A percentile compares a stretch with the other conserved stretches of the same genome.
Evolutionary conservation across 2,113 vertebrate genomes (phyloP).

Genomic region (Podarcis cretensis): DNA sequence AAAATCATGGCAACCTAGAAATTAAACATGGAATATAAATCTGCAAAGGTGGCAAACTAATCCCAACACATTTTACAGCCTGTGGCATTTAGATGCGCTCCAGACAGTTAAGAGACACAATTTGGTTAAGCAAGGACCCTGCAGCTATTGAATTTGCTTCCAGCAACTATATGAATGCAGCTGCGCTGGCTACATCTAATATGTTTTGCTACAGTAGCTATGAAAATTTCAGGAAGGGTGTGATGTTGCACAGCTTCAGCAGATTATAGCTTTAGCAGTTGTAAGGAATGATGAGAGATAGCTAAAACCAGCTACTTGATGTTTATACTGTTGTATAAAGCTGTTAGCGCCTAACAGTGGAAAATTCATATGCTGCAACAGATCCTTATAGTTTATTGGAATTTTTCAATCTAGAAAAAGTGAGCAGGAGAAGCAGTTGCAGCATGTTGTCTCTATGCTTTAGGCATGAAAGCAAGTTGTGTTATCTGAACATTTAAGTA

Average conservation of each 20-base stretch:
- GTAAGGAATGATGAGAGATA: constrained; percentile 29
- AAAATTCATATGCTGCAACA: constrained; percentile 31
- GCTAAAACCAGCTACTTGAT: constrained; percentile 19
- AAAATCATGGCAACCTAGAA: neutral
- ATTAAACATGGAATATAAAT: constrained; percentile 18
- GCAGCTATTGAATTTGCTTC: constrained; percentile 33
- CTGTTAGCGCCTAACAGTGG: constrained; percentile 23
- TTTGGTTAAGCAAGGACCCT: constrained; percentile 34
- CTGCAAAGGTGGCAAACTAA: neutral
- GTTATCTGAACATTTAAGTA: neutral
- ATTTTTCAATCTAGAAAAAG: constrained; percentile 13
- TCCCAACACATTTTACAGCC: constrained; percentile 22
- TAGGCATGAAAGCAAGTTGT: constrained; percentile 20
- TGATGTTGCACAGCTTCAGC: constrained; percentile 53
- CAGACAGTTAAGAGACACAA: constrained; percentile 29
- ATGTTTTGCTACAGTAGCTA: constrained; percentile 58
- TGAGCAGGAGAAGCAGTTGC: neutral
- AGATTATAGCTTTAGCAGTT: constrained; percentile 40
- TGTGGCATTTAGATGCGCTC: constrained; percentile 29
- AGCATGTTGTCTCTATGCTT: neutral
- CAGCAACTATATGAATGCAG: constrained; percentile 46
- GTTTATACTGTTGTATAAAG: constrained; percentile 26
- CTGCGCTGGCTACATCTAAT: constrained; percentile 42
- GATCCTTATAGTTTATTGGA: constrained; percentile 27
- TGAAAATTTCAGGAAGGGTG: constrained; percentile 46